A percentile compares a stretch with the other conserved stretches of the same genome.
phyloP scores from a whole-genome alignment of 2,888 invertebrate species.

The Biston betularia region DNA sequence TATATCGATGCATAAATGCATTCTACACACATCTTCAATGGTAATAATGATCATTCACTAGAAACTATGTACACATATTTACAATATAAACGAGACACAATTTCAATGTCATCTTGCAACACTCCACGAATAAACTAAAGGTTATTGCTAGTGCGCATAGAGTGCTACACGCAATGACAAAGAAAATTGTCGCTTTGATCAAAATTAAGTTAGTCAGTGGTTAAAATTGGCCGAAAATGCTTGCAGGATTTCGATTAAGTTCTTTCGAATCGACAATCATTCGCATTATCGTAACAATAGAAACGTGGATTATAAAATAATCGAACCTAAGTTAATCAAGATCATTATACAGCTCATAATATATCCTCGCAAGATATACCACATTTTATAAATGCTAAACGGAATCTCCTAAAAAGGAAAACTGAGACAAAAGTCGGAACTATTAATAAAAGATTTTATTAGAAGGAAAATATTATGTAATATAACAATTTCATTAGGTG shows the following conservation, averaged over 20 bases:
- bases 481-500: slow-evolving; percentile 20
- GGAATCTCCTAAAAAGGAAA: slow-evolving; percentile 21
- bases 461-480: slow-evolving; percentile 12
- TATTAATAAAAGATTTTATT: slow-evolving; percentile 29
- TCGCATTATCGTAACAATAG: not conserved
- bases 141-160: slow-evolving; percentile 41
- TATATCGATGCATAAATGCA: slow-evolving; percentile 69
- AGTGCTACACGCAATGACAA: slow-evolving; percentile 40
- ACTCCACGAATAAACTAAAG: slow-evolving; percentile 42
- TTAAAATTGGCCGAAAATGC: slow-evolving; percentile 12
- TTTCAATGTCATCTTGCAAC: slow-evolving; percentile 65
- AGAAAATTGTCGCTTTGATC: slow-evolving; percentile 28
- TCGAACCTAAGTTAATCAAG: not conserved
- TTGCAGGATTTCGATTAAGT: slow-evolving; percentile 12
- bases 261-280: not conserved
- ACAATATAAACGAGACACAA: slow-evolving; percentile 64
- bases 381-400: slow-evolving; percentile 21
- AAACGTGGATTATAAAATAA: no score
- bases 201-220: slow-evolving; percentile 31
- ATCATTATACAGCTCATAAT: not conserved
- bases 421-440: slow-evolving; percentile 28
- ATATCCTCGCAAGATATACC: not conserved
- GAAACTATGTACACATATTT: slow-evolving; percentile 72
- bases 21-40: slow-evolving; percentile 71
- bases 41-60: slow-evolving; percentile 60